Evolutionary conservation across 2,888 invertebrate species (phyloP).

Genomic region (Habroteleia sp.): DNA sequence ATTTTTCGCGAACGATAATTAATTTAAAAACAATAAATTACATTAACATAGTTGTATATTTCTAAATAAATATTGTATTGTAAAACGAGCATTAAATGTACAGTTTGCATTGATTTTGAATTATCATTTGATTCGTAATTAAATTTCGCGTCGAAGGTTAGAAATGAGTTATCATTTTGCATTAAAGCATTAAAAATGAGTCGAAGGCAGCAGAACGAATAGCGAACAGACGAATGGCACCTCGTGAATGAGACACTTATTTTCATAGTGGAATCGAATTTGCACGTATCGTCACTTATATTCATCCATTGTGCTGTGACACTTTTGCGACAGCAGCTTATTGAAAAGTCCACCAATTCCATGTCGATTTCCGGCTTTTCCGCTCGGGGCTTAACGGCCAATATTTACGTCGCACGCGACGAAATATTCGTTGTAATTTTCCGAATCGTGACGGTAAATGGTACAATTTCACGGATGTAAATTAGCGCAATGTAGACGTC

Average conservation of each 20-base stretch:
- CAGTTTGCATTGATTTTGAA: no score
- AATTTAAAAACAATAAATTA: no score
- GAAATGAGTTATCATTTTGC: no score
- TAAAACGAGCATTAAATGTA: no score
- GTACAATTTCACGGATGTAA: conserved; percentile 20
- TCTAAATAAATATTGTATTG: no score
- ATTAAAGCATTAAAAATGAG: no score
- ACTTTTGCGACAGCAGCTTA: conserved; percentile 54
- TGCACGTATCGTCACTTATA: conserved; percentile 46
- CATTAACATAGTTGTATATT: no score
- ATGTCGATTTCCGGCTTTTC: conserved; percentile 58
- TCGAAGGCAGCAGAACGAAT: no score
- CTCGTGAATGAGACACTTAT: conserved; percentile 1
- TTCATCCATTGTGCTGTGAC: conserved; percentile 53
- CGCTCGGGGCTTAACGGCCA: conserved; percentile 36
- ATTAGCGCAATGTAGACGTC: conserved; percentile 16
- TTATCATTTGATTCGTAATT: no score
- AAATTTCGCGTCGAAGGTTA: no score
- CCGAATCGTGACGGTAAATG: conserved; percentile 23
- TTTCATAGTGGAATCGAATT: conserved; percentile 32
- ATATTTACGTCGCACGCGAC: conserved; percentile 36
- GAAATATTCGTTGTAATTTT: conserved; percentile 39
- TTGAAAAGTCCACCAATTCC: conserved; percentile 58
- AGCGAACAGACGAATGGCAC: not conserved
- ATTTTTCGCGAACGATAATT: no score